Conservation (phyloP, 2,888 invertebrate species). For the Nephrotoma appendiculata region DNA sequence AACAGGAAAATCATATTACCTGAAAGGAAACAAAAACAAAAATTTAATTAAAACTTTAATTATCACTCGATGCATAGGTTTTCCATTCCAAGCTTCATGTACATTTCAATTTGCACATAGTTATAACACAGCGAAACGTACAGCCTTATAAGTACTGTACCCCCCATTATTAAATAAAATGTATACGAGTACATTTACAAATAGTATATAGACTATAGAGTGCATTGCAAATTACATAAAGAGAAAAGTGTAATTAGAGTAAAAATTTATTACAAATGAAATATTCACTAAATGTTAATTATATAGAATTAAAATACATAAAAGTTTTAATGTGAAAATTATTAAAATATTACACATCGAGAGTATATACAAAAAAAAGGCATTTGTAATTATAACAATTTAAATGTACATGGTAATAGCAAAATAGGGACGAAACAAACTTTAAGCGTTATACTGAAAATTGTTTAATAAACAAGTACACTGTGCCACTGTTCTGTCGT, state of each 20-base stretch:
- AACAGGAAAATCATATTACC: neutral
- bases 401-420: neutral
- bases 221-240: neutral
- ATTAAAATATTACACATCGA: neutral
- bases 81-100: neutral
- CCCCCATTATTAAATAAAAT: neutral
- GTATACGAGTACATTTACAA: neutral
- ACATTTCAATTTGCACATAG: neutral
- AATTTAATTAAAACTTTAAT: neutral
- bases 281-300: neutral
- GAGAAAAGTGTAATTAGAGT: neutral
- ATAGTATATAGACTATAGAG: neutral
- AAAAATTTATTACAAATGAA: neutral
- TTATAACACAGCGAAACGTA: neutral
- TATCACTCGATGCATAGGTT: neutral
- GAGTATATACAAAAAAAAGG: neutral
- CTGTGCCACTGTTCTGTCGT: neutral
- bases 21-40: neutral
- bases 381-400: neutral
- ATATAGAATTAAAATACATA: neutral
- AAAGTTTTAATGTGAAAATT: neutral
- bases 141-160: neutral
- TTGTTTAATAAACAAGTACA: neutral
- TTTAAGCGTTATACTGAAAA: neutral
- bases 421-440: neutral